Base-by-base conservation (phyloP, 2,888 invertebrate genomes). In the Phengaris alcon region DNA sequence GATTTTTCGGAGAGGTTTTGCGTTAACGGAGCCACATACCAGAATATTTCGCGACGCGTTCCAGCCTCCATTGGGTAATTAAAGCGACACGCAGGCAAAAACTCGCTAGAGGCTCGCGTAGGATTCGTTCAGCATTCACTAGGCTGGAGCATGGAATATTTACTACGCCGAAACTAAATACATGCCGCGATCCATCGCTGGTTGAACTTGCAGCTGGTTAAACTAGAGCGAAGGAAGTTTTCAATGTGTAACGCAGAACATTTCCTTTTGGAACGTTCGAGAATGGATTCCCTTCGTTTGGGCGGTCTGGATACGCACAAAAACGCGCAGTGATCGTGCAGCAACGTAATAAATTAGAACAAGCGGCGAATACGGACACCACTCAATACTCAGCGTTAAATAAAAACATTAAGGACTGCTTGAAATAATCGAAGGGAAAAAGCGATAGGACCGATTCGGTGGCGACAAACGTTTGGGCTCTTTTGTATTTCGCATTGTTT, bases 331-430 rank as follows among this genome's bases (percentile, higher is more conserved):
- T 86, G 85, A 86, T 84, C 86, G 84, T 82, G 79, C 81, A 84
- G 84, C 86, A 84, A 84, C 84, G 89, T 91, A 88, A 93, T 93
- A 93, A 93, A 93, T 93, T 93, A 92, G 87, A 84, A 79, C 82
- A 84, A 86, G 87, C 87, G 90, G 87, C 88, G 89, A 91, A 89
- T 88, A 89, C 87, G 88, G 91, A 91, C 92, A 90, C 88, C 87
- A 87, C 87, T 88, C 91, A 89, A 91, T 91, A 90, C 88, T 84
- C 85, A 86, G 90, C 88, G 90, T 89, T 91, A 91, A 93, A 92
- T 93, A 93, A 93, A 93, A 93, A 93, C 93, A 92, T 93, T 92
- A 93, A 92, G 89, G 87, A 84, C 87, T 86, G 86, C 84, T 87
- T 87, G 87, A 88, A 92, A 93, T 93, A 91, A 92, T 91, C 89